phyloP scores from a whole-genome alignment of 2,113 vertebrate genomes.

The Rhizomys pruinosus region DNA sequence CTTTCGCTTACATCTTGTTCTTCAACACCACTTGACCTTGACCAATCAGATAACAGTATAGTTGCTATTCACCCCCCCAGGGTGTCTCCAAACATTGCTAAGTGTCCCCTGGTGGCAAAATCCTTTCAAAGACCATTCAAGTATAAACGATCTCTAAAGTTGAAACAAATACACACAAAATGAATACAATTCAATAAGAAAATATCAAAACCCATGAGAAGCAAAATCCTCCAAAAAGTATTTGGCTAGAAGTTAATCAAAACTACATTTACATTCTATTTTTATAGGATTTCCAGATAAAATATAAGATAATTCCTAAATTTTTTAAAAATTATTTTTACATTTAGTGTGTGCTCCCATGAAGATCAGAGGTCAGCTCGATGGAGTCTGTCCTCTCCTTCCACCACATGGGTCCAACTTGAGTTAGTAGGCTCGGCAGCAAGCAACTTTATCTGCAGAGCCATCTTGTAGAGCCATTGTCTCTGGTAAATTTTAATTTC shows the following conservation, averaged over 20 bases:
- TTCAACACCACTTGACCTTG: not conserved
- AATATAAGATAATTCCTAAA: not conserved
- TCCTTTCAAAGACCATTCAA: not conserved
- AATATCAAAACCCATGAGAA: not conserved
- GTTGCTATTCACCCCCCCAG: not conserved
- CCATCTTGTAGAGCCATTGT: not conserved
- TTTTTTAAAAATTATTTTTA: not conserved
- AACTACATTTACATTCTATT: not conserved
- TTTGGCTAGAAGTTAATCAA: constrained; percentile 8
- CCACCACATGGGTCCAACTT: not conserved
- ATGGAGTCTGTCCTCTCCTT: not conserved
- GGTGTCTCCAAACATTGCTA: not conserved
- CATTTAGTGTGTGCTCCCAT: not conserved
- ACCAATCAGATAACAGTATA: not conserved
- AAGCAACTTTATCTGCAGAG: not conserved
- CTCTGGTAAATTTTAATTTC: constrained; percentile 46
- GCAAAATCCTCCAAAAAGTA: not conserved
- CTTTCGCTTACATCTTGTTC: rapidly evolving
- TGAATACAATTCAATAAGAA: not conserved
- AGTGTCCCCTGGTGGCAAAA: not conserved
- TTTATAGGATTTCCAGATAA: constrained; percentile 28
- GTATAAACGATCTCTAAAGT: not conserved
- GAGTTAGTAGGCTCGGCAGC: no score
- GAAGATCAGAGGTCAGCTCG: not conserved
- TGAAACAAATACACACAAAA: not conserved